A percentile compares a stretch with the other conserved stretches of the same genome.
These are phyloP conservation scores for Didymodactylos carnosus DNA, from an alignment of 2,888 invertebrate genomes.

Conservation along the genomic window DNA sequence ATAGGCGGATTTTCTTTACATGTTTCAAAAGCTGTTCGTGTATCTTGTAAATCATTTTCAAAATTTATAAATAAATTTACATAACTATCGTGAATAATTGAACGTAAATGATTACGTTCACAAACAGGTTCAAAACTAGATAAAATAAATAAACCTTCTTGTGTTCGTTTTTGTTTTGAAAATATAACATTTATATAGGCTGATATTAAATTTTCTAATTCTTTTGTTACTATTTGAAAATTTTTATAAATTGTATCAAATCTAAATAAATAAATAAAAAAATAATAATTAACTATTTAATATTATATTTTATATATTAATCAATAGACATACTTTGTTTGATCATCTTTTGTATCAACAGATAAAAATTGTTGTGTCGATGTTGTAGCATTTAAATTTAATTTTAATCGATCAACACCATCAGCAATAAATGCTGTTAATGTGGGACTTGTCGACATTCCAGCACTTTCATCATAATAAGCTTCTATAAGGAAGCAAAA, in stretches of 20 bases:
- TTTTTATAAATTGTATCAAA: slow-evolving; percentile 27
- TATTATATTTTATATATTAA: background rate
- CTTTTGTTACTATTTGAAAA: slow-evolving; percentile 23
- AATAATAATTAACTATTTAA: background rate
- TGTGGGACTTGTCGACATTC: slow-evolving; percentile 30
- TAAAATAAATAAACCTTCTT: slow-evolving; percentile 10
- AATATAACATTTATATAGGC: slow-evolving; percentile 31
- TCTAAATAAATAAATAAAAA: slow-evolving; percentile 8
- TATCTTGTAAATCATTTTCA: slow-evolving; percentile 17
- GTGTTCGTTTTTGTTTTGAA: slow-evolving; percentile 19
- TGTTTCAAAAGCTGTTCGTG: slow-evolving; percentile 28
- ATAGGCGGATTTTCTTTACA: slow-evolving; percentile 29
- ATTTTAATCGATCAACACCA: slow-evolving; percentile 23
- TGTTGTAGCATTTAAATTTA: slow-evolving; percentile 23
- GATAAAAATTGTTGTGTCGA: slow-evolving; percentile 28
- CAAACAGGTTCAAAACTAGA: slow-evolving; percentile 9
- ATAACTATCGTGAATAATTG: slow-evolving; percentile 12
- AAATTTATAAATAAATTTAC: slow-evolving; percentile 12
- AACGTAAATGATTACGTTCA: slow-evolving; percentile 5
- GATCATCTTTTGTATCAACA: slow-evolving; percentile 28
- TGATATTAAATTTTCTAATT: slow-evolving; percentile 28
- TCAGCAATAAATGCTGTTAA: slow-evolving; percentile 23
- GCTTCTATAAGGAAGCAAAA: slow-evolving; percentile 18
- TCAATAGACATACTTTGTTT: slow-evolving; percentile 15
- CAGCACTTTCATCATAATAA: slow-evolving; percentile 25